Evolutionary conservation across 2,797 vertebrate species (phyloP), one percentile per base, ranked within the genome.

Genomic region (Steatocranus sp.): DNA sequence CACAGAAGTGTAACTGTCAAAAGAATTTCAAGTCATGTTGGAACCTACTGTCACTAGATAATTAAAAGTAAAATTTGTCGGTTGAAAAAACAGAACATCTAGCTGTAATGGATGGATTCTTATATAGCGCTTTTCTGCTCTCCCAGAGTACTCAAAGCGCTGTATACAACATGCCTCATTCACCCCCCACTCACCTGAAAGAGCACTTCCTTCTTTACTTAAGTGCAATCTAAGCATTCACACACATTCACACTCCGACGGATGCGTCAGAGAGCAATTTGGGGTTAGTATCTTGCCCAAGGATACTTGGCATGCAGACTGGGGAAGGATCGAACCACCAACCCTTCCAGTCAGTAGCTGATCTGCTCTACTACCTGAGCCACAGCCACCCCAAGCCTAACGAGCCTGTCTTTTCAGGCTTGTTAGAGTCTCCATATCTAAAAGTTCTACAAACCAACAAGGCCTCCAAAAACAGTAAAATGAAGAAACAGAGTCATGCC

Each of bases 71-170:
- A 73, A 48, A 30, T 30, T 18, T 18, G 9, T 70, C 0, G 0
- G 14, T 70, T 14, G 6, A 70, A 46, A 70, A 70, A 70, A 5
- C 2, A 68, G 10, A 56, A 56, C 27, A 18, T 30, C 53, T 56
- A 56, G 25, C 27, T 54, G 8, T 56, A 30, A 56, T 30, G 27
- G 53, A 30, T 6, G 8, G 53, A 30, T 56, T 56, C 53, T 56
- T 1, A 56, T 30, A 56, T 0, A 56, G 53, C 0, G 0, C 53
- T 56, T 18, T 10, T 30, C 53, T 56, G 30, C 0, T 56, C 8
- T 56, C 27, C 25, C 15, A 10, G 15, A 56, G 53, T 30, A 18
- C 53, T 10, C 51, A 53, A 53, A 53, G 23, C 1, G 1, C 51
- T 54, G 51, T 14, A 1, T 56, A 56, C 53, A 56, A 56, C 53